Evolutionary conservation across 2,888 invertebrate genomes (phyloP).

Genomic region (Vandiemenella viatica): DNA sequence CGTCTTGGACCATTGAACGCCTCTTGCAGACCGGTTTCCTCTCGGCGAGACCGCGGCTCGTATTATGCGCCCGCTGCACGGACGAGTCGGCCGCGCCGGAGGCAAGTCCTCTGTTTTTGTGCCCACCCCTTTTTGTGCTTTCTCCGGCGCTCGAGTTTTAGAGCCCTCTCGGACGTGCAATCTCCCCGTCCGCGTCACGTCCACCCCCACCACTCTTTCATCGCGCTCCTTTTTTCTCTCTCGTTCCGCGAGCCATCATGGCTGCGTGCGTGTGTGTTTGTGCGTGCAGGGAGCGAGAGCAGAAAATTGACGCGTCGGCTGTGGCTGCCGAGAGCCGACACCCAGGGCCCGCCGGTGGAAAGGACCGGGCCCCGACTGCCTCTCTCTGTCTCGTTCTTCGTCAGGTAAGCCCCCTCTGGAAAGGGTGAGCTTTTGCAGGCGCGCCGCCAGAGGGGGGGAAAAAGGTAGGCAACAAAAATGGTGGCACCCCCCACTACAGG

Average conservation of each 20-base stretch:
- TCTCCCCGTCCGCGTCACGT: neutral
- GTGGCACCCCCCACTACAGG: neutral
- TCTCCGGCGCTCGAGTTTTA: neutral
- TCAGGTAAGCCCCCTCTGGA: neutral
- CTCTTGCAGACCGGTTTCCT: neutral
- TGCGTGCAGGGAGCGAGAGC: neutral
- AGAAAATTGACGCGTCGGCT: neutral
- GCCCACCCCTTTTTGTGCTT: neutral
- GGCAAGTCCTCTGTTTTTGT: no score
- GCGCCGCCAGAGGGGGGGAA: neutral
- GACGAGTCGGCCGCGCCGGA: no score
- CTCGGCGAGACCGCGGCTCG: neutral
- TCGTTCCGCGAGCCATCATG: constrained; percentile 2
- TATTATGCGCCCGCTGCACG: neutral
- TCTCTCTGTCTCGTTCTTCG: constrained; percentile 2
- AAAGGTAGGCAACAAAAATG: neutral
- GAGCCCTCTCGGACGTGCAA: neutral
- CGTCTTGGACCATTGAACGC: neutral
- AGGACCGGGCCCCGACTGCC: constrained; percentile 12
- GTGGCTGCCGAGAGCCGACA: constrained; percentile 1
- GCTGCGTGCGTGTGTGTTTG: constrained; percentile 5
- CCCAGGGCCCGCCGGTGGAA: constrained; percentile 12
- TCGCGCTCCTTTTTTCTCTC: constrained; percentile 1
- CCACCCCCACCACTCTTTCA: neutral
- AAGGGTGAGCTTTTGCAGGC: neutral